Base-by-base conservation (phyloP, 2,888 invertebrate genomes). In the Hydraecia micacea region DNA sequence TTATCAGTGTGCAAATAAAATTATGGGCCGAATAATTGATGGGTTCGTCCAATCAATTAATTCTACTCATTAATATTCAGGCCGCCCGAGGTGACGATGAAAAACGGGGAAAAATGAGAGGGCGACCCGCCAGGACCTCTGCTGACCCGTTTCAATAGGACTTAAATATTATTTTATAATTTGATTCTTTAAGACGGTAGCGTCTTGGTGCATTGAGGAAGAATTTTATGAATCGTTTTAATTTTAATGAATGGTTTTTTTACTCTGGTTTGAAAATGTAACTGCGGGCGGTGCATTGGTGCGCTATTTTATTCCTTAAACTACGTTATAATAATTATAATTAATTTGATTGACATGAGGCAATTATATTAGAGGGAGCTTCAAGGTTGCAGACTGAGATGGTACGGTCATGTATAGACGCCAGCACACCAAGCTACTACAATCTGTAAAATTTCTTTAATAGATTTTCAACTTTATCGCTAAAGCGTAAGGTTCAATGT, bases 41-140 rank as follows among this genome's bases (percentile, higher is more conserved):
- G 90, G 87, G 78, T 86, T 83, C 90, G 89, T 89, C 90, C 92
- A 90, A 92, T 92, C 91, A 92, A 92, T 92, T 92, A 91, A 90
- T 91, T 89, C 88, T 77, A 84, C 87, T 86, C 88, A 89, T 92
- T 91, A 91, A 91, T 92, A 92, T 92, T 92, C 92, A 90, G 87
- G 82, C 83, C 83, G 75, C 85, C 83, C 73, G 89, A 89, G 89
- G 87, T 85, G 87, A 88, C 88, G 89, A 84, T 85, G 85, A 77
- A 85, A 81, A 77, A 78, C 78, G 79, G 82, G 78, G 83, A 83
- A 83, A 86, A 86, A 88, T 80, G 76, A 78, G 83, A 77, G 84
- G 52, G 72, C 49, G 66, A 68, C 82, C 77, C 75, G 39, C 70
- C 49, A 39, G 58, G 46, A 74, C 72, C 69, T 79, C 82, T 72